Base-by-base conservation (phyloP, 1,140 invertebrate genomes). In the Tyrophagus putrescentiae region DNA sequence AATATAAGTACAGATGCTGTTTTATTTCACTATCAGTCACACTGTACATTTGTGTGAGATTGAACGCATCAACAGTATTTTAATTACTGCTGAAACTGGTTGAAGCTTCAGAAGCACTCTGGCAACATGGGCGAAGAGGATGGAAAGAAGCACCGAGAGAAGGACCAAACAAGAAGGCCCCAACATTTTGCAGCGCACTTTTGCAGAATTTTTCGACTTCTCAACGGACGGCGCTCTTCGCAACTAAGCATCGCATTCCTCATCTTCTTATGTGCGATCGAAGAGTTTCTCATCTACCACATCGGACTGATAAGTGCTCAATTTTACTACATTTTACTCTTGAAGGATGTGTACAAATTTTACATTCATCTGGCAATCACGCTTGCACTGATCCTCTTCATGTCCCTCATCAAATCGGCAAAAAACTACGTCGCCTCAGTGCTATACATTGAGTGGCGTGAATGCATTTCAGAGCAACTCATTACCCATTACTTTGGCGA, bases 281-380 rank as follows among this genome's bases (percentile, higher is more conserved):
- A 77, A 58, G 74, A 79, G 65, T 72, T 71, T 62, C 50, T 78
- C 18, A 72, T 75, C 28, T 78, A 76, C 64, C 68, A 73, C 61
- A 72, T 78, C 57, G 78, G 78, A 9, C 61, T 78, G 4, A 69
- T 79, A 23, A 68, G 76, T 4, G 77, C 76, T 61, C 67, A 70
- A 36, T 79, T 72, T 67, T 79, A 77, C 65, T 70, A 72, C 62
- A 72, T 76, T 4, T 66, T 79, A 9, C 73, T 73, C 1, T 68
- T 74, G 16, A 75, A 75, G 62, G 73, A 79, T 66, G 61, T 66
- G 16, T 23, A 65, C 18, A 72, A 67, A 7, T 79, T 79, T 65
- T 68, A 66, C 60, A 62, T 59, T 5, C 68, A 71, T 21, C 70
- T 72, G 16, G 33, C 72, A 0, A 67, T 66, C 28, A 68, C 75